These are phyloP conservation scores for Anhinga rufa DNA, from an alignment of 2,113 vertebrate species.

Conservation along the genomic window DNA sequence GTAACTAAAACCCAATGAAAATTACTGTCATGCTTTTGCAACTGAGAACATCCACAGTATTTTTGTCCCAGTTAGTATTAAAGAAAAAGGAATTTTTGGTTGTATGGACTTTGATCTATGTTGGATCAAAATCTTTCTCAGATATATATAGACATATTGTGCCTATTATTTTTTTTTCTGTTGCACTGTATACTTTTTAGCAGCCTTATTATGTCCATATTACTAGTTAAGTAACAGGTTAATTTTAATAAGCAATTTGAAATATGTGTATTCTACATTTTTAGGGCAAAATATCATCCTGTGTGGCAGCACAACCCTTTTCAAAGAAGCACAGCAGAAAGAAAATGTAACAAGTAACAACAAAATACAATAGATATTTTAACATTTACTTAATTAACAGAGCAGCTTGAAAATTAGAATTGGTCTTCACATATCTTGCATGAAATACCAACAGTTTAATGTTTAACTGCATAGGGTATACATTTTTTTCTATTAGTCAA, in stretches of 20 bases:
- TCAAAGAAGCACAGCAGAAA: not conserved
- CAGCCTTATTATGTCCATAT: not conserved
- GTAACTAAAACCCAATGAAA: slow-evolving; percentile 53
- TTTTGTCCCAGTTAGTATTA: not conserved
- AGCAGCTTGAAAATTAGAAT: not conserved
- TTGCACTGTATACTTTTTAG: not conserved
- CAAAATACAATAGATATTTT: not conserved
- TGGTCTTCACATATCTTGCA: not conserved
- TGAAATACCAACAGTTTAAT: not conserved
- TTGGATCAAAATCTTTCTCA: not conserved
- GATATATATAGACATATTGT: not conserved
- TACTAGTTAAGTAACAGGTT: not conserved
- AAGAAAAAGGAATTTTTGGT: not conserved
- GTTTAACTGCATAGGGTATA: not conserved
- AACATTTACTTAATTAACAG: not conserved
- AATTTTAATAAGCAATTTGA: not conserved
- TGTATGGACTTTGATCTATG: not conserved
- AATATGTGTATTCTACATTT: not conserved
- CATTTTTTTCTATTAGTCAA: not conserved
- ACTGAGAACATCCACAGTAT: not conserved
- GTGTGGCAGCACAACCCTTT: not conserved
- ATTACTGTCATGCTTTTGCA: not conserved
- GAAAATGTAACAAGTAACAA: not conserved
- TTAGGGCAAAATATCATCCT: not conserved
- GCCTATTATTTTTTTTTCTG: not conserved